Evolutionary conservation across 2,797 vertebrate genomes (phyloP).

Genomic region (Atherinosoma microstoma): DNA sequence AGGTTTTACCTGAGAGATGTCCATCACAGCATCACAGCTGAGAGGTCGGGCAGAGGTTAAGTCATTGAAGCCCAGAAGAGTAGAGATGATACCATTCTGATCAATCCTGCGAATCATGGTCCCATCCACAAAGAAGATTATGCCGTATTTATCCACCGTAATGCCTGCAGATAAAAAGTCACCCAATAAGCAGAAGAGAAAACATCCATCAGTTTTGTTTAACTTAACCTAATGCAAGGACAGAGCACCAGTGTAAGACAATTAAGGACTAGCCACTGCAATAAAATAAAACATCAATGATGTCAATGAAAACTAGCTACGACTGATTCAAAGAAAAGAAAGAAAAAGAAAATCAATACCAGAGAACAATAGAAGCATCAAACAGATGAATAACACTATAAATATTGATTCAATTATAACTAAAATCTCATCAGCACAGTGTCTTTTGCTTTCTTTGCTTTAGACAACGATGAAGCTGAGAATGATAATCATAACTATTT

Average conservation of each 20-base stretch:
- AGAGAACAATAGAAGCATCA: conserved; percentile 67
- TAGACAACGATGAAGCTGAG: conserved; percentile 29
- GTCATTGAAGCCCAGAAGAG: conserved; percentile 96
- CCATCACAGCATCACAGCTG: conserved; percentile 98
- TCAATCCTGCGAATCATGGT: conserved; percentile 97
- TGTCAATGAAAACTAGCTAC: conserved; percentile 49
- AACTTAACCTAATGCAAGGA: conserved; percentile 55
- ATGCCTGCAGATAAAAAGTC: conserved; percentile 85
- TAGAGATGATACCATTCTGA: conserved; percentile 98
- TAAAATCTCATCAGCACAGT: conserved; percentile 41
- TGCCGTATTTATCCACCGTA: conserved; percentile 94
- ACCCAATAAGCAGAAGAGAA: conserved; percentile 31
- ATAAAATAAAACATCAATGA: conserved; percentile 59
- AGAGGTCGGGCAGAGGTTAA: conserved; percentile 95
- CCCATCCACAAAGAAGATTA: conserved; percentile 97
- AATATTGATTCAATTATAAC: conserved; percentile 65
- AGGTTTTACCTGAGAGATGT: conserved; percentile 93
- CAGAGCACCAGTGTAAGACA: conserved; percentile 40
- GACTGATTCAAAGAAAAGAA: conserved; percentile 47
- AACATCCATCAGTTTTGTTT: conserved; percentile 50
- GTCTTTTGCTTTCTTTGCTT: conserved; percentile 19
- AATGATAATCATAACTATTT: neutral
- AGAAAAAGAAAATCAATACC: conserved; percentile 45
- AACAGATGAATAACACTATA: conserved; percentile 51
- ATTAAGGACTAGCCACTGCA: conserved; percentile 39